Percentiles rank a stretch among this genome's conserved stretches.
phyloP scores from a whole-genome alignment of 2,888 invertebrate genomes.

The Atherix ibis region DNA sequence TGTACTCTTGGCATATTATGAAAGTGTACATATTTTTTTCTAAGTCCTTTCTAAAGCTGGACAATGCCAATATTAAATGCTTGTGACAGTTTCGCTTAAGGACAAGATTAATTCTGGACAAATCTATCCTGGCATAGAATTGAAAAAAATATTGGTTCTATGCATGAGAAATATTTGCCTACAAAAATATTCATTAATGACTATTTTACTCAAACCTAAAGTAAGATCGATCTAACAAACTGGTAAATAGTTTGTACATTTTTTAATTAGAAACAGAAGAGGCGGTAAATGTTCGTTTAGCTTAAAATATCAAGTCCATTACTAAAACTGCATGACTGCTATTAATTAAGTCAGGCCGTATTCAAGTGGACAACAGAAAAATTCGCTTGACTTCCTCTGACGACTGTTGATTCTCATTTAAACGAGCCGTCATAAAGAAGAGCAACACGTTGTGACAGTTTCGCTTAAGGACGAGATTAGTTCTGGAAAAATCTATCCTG shows the following conservation, averaged over 20 bases:
- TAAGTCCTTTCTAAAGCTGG: constrained; percentile 7
- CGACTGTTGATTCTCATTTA: not conserved
- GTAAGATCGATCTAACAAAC: too few relatives aligned
- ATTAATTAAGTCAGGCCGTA: constrained; percentile 6
- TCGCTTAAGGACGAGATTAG: constrained; percentile 18
- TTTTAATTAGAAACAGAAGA: not conserved
- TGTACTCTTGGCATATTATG: not conserved
- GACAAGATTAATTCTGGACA: constrained; percentile 21
- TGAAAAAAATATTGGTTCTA: not conserved
- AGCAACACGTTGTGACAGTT: constrained; percentile 1
- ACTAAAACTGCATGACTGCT: constrained; percentile 9
- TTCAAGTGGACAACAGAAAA: constrained; percentile 10
- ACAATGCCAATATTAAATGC: constrained; percentile 3
- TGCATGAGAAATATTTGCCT: constrained; percentile 8
- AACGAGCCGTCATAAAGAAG: not conserved
- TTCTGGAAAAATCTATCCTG: constrained; percentile 25
- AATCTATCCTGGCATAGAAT: constrained; percentile 25
- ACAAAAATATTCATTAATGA: too few relatives aligned
- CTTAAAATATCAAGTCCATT: too few relatives aligned
- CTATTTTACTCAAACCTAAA: too few relatives aligned
- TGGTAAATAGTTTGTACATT: not conserved
- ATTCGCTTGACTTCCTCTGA: constrained; percentile 9
- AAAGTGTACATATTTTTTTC: not conserved
- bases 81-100: constrained; percentile 9
- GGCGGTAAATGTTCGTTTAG: too few relatives aligned